Evolutionary conservation across 2,113 vertebrate genomes (phyloP).

Genomic region (Nasalis larvatus): DNA sequence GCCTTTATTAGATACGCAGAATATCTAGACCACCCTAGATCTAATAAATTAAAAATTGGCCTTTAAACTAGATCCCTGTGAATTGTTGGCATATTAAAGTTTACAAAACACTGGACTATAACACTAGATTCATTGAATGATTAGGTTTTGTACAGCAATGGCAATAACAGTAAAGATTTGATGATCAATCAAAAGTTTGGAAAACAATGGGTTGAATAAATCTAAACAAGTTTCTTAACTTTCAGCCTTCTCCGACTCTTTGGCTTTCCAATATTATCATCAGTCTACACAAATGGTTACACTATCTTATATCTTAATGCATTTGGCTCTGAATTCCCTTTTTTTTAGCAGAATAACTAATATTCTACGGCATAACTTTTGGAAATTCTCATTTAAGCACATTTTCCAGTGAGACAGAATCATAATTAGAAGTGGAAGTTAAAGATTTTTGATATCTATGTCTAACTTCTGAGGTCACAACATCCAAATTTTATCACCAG

Average conservation of each 20-base stretch:
- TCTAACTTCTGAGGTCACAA: background rate
- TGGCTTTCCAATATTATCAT: background rate
- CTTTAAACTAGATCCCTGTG: background rate
- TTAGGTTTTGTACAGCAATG: background rate
- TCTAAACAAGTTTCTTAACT: background rate
- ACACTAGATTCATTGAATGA: background rate
- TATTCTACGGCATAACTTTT: background rate
- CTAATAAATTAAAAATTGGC: background rate
- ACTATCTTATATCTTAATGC: background rate
- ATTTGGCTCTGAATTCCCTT: background rate
- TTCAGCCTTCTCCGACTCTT: background rate
- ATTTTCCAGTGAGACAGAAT: background rate
- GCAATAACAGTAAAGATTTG: background rate
- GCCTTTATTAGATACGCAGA: background rate
- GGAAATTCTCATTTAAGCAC: background rate
- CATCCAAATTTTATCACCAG: background rate
- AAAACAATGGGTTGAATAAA: background rate
- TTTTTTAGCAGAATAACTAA: constrained; percentile 14
- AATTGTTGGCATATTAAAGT: background rate
- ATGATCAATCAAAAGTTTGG: background rate
- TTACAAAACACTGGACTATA: background rate
- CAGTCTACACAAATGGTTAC: background rate
- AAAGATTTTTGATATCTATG: background rate
- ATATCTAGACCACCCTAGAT: background rate
- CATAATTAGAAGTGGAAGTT: background rate